A percentile compares a stretch with the other conserved stretches of the same genome.
Conservation (phyloP, 1,140 invertebrate species). For the Bombus waltoni region DNA sequence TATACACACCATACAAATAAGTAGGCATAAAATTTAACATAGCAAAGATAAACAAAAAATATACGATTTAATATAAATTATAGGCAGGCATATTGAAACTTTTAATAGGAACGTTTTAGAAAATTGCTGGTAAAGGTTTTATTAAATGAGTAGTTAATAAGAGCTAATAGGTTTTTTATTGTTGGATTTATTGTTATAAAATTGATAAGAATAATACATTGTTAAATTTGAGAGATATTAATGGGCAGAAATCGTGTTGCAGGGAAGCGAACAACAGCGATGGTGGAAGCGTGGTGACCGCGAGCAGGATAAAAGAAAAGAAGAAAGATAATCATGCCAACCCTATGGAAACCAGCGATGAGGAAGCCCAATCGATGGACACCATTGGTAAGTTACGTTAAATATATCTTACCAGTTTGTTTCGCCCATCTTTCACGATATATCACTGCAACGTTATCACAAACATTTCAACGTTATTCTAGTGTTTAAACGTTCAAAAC, state of each 20-base stretch:
- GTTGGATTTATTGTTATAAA: slow-evolving; percentile 57
- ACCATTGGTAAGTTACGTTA: slow-evolving; percentile 75
- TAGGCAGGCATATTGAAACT: not conserved
- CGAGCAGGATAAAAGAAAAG: slow-evolving; percentile 78
- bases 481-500: not conserved
- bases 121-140: not conserved
- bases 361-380: slow-evolving; percentile 78
- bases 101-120: not conserved
- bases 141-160: not conserved
- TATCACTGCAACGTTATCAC: not conserved
- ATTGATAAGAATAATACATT: slow-evolving; percentile 72
- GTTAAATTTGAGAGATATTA: slow-evolving; percentile 72
- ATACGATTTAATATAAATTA: too few relatives aligned
- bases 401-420: not conserved
- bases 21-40: not conserved
- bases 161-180: not conserved
- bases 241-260: slow-evolving; percentile 74
- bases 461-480: not conserved
- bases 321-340: slow-evolving; percentile 80
- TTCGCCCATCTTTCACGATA: too few relatives aligned
- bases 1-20: not conserved
- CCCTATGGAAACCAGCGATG: slow-evolving; percentile 81
- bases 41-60: too few relatives aligned
- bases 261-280: slow-evolving; percentile 58
- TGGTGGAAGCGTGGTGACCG: slow-evolving; percentile 46